phyloP scores from a whole-genome alignment of 2,113 vertebrate species.

The Canis aureus region DNA sequence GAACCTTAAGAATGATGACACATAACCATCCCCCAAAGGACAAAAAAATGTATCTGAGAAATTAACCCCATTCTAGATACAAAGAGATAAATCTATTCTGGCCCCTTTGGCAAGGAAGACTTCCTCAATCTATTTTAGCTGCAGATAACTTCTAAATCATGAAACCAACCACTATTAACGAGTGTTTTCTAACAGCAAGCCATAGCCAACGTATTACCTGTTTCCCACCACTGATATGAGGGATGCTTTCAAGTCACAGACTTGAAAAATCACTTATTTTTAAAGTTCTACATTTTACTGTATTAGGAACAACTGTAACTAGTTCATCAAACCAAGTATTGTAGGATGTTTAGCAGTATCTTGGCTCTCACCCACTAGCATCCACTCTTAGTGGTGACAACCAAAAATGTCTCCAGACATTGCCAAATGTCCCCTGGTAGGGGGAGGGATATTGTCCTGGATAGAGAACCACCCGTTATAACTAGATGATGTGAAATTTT shows the following conservation, averaged over 20 bases:
- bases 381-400: background rate
- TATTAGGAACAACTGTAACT: background rate
- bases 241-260: background rate
- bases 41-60: slow-evolving; percentile 14
- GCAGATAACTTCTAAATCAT: background rate
- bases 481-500: background rate
- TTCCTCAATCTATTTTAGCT: slow-evolving; percentile 19
- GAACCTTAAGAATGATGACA: background rate
- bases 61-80: background rate
- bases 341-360: background rate
- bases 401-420: background rate
- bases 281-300: background rate
- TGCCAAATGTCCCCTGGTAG: background rate
- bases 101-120: background rate
- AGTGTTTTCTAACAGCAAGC: background rate
- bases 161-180: background rate
- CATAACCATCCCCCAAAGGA: background rate
- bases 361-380: background rate
- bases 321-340: background rate
- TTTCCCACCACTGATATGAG: background rate
- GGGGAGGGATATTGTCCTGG: background rate
- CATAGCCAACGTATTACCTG: background rate
- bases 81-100: slow-evolving; percentile 38
- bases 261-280: background rate
- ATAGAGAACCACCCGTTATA: background rate